Evolutionary conservation across 2,888 invertebrate genomes (phyloP), one percentile per base, ranked within the genome.

Genomic region (Aelia acuminata): DNA sequence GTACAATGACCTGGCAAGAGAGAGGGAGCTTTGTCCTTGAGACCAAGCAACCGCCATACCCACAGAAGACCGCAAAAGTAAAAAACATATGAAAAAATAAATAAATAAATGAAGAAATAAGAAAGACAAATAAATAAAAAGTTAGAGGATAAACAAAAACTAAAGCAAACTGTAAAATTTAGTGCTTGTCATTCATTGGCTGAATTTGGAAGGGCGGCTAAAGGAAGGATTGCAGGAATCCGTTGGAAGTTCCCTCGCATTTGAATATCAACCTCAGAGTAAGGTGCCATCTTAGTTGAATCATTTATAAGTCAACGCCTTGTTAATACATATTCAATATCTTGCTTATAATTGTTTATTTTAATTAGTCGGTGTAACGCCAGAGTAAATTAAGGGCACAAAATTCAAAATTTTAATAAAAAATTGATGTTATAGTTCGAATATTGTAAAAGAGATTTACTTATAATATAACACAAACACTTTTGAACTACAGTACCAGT

Each of bases 91-190:
- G 31, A 75, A 70, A 70, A 70, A 70, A 70, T 22, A 75, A 31
- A 15, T 22, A 75, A 75, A 43, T 18, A 70, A 70, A 70, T 22
- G 39, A 31, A 15, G n/a, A 75, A 75, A 43, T 18, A 43, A 43
- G 43, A 20, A 43, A 80, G 39, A 39, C 39, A 80, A 43, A 80
- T 22, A 80, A 80, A 80, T 22, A 80, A 39, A 43, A 80, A 22
- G 22, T 11, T 11, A 80, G n/a, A 80, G 43, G 43, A 80, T n/a
- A 80, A 80, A 35, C 18, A 35, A 75, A 75, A 75, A 80, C 80
- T 80, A 80, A 80, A 80, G 43, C 80, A 80, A 80, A 80, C 80
- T 80, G 80, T 80, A 80, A 80, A 80, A 80, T 39, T 80, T 39
- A 80, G 31, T 80, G 39, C 80, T 11, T 80, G 80, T n/a, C 80